These are phyloP conservation scores for Mimachlamys varia DNA, from an alignment of 2,888 invertebrate species.

Conservation along the genomic window DNA sequence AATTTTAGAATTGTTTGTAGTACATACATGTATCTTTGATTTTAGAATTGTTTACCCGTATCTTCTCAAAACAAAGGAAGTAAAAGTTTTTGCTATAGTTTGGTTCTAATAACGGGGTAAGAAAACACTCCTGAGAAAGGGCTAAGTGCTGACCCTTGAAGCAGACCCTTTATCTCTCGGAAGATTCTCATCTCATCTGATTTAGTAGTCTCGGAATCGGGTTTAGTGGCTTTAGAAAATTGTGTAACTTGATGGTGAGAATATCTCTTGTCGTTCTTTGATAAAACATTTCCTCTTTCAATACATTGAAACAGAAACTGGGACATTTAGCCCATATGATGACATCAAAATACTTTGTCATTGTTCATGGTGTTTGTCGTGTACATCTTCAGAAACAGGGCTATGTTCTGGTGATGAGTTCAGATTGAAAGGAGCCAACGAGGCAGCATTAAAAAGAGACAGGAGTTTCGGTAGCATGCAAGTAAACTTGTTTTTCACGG, in stretches of 20 bases:
- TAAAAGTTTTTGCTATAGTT: not conserved
- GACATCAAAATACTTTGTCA: constrained; percentile 13
- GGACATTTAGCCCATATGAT: not conserved
- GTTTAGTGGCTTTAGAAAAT: not conserved
- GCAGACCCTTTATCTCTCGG: not conserved
- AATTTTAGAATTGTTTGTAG: not conserved
- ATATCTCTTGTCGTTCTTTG: constrained; percentile 23
- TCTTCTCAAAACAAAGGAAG: not conserved
- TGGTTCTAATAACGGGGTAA: not conserved
- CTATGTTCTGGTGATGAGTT: not conserved
- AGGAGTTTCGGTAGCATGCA: not conserved
- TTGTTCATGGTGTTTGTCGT: not conserved
- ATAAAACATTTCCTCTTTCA: constrained; percentile 7
- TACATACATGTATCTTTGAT: not conserved
- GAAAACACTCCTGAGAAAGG: constrained; percentile 27
- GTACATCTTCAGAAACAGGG: constrained; percentile 28
- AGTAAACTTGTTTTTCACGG: not conserved
- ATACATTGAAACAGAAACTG: constrained; percentile 5
- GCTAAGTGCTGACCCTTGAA: constrained; percentile 9
- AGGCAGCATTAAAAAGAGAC: constrained; percentile 22
- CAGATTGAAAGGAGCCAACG: not conserved
- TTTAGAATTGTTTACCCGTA: not conserved
- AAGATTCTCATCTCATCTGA: constrained; percentile 28
- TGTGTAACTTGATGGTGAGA: constrained; percentile 42
- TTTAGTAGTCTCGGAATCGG: constrained; percentile 19